Evolutionary conservation across 2,888 invertebrate genomes (phyloP).

Genomic region (Aspidapion aeneum): DNA sequence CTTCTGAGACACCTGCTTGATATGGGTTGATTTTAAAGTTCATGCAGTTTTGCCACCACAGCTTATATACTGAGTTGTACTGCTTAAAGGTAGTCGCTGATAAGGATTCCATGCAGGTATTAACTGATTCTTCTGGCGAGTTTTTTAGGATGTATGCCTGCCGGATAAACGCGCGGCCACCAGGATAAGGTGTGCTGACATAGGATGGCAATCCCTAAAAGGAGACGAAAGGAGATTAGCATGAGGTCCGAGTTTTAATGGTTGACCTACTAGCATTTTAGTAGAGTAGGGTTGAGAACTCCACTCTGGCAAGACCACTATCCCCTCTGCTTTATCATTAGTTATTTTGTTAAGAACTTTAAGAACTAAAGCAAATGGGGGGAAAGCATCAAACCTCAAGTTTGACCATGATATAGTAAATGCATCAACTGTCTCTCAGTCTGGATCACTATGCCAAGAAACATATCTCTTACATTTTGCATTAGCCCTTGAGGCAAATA

Average conservation of each 20-base stretch:
- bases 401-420: neutral
- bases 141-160: neutral
- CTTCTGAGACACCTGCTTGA: neutral
- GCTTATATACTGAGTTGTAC: neutral
- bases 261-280: neutral
- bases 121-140: neutral
- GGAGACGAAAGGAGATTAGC: neutral
- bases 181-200: no score
- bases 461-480: neutral
- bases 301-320: neutral
- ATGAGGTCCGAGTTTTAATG: neutral
- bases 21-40: neutral
- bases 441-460: neutral
- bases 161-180: conserved; percentile 7
- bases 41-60: neutral
- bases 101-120: neutral
- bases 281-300: neutral
- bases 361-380: no score
- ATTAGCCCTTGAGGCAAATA: neutral
- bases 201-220: neutral
- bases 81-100: neutral
- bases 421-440: neutral
- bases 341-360: neutral
- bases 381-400: neutral
- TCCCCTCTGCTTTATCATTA: neutral